phyloP scores from a whole-genome alignment of 2,888 invertebrate genomes.

The Tipula unca region DNA sequence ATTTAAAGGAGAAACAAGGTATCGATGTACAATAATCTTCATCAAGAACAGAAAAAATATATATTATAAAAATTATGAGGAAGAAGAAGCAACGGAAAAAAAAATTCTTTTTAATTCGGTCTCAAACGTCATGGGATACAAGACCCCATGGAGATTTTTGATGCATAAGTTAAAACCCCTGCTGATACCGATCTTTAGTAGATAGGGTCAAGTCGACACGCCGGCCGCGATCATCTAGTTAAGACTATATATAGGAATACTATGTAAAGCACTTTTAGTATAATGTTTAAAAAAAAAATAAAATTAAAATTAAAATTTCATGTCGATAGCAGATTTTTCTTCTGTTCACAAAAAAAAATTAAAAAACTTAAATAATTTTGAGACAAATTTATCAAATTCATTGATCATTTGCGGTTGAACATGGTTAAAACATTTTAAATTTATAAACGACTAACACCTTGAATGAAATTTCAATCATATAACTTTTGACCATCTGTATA shows the following conservation, averaged over 20 bases:
- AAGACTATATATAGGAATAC: neutral
- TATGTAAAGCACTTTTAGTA: neutral
- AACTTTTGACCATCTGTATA: neutral
- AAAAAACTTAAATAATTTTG: neutral
- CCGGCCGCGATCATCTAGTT: constrained; percentile 27
- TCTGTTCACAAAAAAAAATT: neutral
- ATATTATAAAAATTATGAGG: neutral
- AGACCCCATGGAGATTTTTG: constrained; percentile 25
- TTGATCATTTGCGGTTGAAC: neutral
- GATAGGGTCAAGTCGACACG: constrained; percentile 30
- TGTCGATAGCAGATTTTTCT: neutral
- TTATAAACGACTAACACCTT: neutral
- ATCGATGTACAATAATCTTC: constrained; percentile 14
- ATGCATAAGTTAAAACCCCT: constrained; percentile 28
- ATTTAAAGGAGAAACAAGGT: neutral
- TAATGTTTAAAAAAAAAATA: too few species aligned
- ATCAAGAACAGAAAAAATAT: neutral
- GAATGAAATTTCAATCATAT: neutral
- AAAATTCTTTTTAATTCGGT: constrained; percentile 19
- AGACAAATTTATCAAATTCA: constrained; percentile 14
- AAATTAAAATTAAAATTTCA: neutral
- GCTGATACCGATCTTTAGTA: constrained; percentile 27
- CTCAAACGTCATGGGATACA: constrained; percentile 26
- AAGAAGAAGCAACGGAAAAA: neutral
- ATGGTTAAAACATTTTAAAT: neutral